These are phyloP conservation scores for Eptesicus fuscus DNA, from an alignment of 2,113 vertebrate genomes.

Conservation along the genomic window DNA sequence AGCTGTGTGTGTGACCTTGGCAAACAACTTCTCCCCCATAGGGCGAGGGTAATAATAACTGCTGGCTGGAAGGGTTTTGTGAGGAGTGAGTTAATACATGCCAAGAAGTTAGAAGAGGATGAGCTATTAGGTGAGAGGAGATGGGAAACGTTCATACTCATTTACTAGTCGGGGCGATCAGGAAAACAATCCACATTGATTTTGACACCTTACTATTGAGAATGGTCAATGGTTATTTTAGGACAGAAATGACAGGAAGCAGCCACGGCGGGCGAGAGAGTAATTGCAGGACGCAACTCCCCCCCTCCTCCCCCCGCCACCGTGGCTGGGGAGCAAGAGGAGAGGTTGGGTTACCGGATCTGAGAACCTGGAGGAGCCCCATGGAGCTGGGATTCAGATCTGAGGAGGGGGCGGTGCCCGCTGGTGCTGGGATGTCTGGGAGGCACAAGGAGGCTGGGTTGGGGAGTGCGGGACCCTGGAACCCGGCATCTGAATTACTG, in stretches of 20 bases:
- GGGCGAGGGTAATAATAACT: no score
- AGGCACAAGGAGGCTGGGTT: neutral
- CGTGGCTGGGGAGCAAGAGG: neutral
- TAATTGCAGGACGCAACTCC: fast-evolving
- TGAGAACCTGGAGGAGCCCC: neutral
- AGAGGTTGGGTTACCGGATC: neutral
- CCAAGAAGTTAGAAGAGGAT: no score
- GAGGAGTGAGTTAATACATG: no score
- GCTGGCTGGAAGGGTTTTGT: neutral
- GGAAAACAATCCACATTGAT: neutral
- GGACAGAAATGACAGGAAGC: neutral
- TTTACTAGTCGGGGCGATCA: neutral
- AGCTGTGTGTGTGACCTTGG: no score
- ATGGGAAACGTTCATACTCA: neutral
- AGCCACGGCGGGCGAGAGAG: neutral
- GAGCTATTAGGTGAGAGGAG: neutral
- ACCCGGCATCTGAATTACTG: neutral
- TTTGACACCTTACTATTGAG: neutral
- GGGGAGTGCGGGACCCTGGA: neutral
- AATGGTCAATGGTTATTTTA: neutral
- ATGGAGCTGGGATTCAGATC: neutral
- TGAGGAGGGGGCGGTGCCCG: neutral
- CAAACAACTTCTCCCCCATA: no score
- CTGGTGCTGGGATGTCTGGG: neutral
- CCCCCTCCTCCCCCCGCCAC: no score